These are phyloP conservation scores for Gibbula magus DNA, from an alignment of 2,888 invertebrate species.

Conservation along the genomic window DNA sequence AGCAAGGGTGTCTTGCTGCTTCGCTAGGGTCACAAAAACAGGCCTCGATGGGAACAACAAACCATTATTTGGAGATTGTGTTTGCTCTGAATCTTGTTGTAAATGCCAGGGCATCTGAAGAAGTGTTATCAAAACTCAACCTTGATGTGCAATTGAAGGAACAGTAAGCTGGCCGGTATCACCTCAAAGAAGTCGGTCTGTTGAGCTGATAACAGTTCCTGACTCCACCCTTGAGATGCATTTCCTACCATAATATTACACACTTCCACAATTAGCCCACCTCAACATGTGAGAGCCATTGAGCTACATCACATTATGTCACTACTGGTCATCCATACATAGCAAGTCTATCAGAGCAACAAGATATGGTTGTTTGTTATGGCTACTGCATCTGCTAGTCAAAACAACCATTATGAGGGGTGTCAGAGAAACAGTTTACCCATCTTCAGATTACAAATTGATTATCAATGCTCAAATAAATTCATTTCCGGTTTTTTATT, in stretches of 20 bases:
- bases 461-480: too few species aligned
- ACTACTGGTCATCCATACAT: background rate
- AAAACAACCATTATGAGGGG: too few species aligned
- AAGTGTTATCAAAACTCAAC: slow-evolving; percentile 1
- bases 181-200: background rate
- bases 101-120: background rate
- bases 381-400: too few species aligned
- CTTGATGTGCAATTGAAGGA: background rate
- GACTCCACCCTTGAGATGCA: background rate
- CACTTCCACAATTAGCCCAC: background rate
- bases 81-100: slow-evolving; percentile 1
- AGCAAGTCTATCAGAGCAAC: background rate
- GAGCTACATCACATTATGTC: background rate
- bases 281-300: background rate
- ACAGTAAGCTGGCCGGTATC: background rate
- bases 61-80: slow-evolving; percentile 16
- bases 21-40: slow-evolving; percentile 13
- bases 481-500: too few species aligned
- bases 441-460: too few species aligned
- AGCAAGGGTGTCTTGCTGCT: background rate
- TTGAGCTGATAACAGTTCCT: background rate
- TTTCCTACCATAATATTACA: background rate
- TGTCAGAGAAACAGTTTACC: too few species aligned
- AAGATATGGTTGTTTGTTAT: too few species aligned
- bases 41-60: slow-evolving; percentile 3